Percentiles rank a stretch among this genome's conserved stretches.
Conservation (phyloP, 2,797 vertebrate genomes). For the Enteromius anoplus region DNA sequence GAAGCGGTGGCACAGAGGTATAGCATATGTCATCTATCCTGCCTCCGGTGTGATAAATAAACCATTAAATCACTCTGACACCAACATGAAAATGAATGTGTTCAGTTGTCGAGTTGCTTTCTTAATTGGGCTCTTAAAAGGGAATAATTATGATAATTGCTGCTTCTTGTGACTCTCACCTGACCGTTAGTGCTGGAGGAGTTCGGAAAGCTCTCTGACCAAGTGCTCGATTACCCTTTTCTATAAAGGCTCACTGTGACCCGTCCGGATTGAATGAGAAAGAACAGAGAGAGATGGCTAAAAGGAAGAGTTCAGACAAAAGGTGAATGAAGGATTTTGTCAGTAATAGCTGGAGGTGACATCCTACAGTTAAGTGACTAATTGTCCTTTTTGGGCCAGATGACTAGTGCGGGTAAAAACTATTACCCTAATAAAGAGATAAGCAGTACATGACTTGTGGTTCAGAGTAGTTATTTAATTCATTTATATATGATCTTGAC, state of each 20-base stretch:
- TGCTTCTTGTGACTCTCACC: conserved; percentile 12
- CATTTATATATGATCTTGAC: conserved; percentile 18
- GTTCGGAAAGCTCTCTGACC: background rate
- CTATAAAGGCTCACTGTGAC: conserved; percentile 19
- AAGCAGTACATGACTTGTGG: background rate
- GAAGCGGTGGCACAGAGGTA: background rate
- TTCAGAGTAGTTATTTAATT: conserved; percentile 3
- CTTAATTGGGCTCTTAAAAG: conserved; percentile 22
- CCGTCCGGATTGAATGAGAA: background rate
- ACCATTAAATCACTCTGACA: conserved; percentile 27
- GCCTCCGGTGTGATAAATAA: conserved; percentile 29
- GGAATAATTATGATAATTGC: conserved; percentile 28
- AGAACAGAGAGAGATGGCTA: background rate
- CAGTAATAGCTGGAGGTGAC: conserved; percentile 28
- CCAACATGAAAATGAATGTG: conserved; percentile 3
- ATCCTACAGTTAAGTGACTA: conserved; percentile 27
- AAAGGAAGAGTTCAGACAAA: background rate
- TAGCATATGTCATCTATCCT: background rate
- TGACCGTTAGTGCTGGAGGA: background rate
- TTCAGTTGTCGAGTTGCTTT: background rate
- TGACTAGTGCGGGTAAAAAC: conserved; percentile 13
- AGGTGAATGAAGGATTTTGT: conserved; percentile 18
- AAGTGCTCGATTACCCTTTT: conserved; percentile 3
- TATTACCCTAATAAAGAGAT: background rate
- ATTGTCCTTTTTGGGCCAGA: conserved; percentile 25